phyloP scores from a whole-genome alignment of 1,140 invertebrate species.

The Tetramorium parvispinum region DNA sequence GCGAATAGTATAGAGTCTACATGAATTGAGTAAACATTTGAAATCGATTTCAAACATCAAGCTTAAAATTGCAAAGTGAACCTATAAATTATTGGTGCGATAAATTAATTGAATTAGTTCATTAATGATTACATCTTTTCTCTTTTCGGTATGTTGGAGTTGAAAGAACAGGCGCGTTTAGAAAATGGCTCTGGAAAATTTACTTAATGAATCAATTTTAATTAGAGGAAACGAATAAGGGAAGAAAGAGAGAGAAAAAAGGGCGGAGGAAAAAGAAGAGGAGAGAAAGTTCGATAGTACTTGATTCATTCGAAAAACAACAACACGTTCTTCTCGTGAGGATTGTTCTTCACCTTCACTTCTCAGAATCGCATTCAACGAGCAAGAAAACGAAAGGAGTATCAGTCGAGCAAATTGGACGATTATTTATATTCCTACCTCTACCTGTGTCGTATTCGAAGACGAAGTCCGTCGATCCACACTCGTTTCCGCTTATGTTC shows the following conservation, averaged over 20 bases:
- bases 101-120: neutral
- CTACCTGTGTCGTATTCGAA: constrained; percentile 39
- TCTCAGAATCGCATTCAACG: constrained; percentile 8
- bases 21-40: constrained; percentile 3
- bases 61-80: neutral
- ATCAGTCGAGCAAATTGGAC: constrained; percentile 78
- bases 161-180: neutral
- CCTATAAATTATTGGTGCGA: neutral
- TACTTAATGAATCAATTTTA: constrained; percentile 13
- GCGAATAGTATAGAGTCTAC: neutral
- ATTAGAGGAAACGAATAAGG: neutral
- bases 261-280: neutral
- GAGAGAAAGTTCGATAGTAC: neutral
- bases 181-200: neutral
- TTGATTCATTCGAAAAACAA: constrained; percentile 15
- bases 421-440: constrained; percentile 78
- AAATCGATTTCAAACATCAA: neutral
- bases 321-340: neutral
- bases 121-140: neutral
- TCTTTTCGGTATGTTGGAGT: neutral
- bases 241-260: neutral
- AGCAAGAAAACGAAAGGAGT: constrained; percentile 39
- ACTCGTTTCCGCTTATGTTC: constrained; percentile 19
- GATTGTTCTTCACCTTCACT: constrained; percentile 9
- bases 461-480: constrained; percentile 26